Base-by-base conservation (phyloP, 2,888 invertebrate genomes). In the Dolichopus griseipennis region DNA sequence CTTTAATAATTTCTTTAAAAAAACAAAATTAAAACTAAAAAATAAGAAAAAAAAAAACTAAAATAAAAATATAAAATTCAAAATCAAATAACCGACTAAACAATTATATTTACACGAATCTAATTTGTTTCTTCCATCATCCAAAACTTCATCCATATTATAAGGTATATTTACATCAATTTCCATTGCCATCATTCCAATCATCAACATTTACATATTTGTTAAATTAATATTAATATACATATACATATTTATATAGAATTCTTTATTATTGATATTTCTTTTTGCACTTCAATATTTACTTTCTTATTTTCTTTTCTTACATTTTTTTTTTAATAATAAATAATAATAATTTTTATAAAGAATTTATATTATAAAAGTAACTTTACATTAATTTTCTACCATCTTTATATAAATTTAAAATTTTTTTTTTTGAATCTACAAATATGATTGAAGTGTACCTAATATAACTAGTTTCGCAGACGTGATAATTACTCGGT, bases 401-500 rank as follows among this genome's bases (percentile, higher is more conserved):
- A 52, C 52, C 52, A 52, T 52, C n/a, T 52, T 52, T 52, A 12
- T 6, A 52, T 52, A 52, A 52, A 52, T 52, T 52, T 52, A 6
- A 52, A 12, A 4, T 52, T 52, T 52, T 52, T 52, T 52, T 52
- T 52, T 18, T 9, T n/a, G 15, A 6, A 18, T 52, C 15, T 52
- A 52, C 52, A 18, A 18, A 6, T n/a, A 52, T 52, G 52, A 52
- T 52, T 52, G 52, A 52, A n/a, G 52, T 52, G 52, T 52, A 52
- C 52, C 52, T 52, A 52, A 52, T 52, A 15, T 15, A 52, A 52
- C 52, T 18, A 52, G 52, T 18, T 52, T 52, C 52, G n/a, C 18
- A 52, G 52, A 52, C 52, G 52, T 52, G 52, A 52, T 52, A 52
- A 52, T 52, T 52, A 52, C n/a, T 52, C 52, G 52, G 52, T 52